These are phyloP conservation scores for Bombus huntii DNA, from an alignment of 1,140 invertebrate species.

Conservation along the genomic window DNA sequence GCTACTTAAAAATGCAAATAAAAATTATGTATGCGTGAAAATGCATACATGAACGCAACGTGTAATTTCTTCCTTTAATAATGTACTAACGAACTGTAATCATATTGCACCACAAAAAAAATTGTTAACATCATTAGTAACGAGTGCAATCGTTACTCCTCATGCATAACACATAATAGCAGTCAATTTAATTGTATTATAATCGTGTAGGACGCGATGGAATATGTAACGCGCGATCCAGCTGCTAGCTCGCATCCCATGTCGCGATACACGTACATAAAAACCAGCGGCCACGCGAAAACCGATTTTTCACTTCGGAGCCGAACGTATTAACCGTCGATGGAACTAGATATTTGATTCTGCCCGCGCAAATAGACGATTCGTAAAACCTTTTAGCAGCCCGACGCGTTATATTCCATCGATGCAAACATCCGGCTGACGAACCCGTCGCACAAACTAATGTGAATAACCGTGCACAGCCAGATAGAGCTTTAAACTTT, in stretches of 20 bases:
- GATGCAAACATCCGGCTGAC: slow-evolving; percentile 34
- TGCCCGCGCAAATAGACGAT: slow-evolving; percentile 51
- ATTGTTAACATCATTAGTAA: slow-evolving; percentile 52
- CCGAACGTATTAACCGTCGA: background rate
- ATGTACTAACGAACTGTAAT: slow-evolving; percentile 47
- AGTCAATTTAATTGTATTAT: slow-evolving; percentile 50
- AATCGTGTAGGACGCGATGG: slow-evolving; percentile 16
- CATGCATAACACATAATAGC: slow-evolving; percentile 49
- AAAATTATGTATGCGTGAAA: slow-evolving; percentile 54
- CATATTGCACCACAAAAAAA: slow-evolving; percentile 12
- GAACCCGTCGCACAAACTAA: slow-evolving; percentile 30
- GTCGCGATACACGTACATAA: background rate
- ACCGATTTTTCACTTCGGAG: slow-evolving; percentile 28
- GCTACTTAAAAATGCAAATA: slow-evolving; percentile 41
- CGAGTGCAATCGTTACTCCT: slow-evolving; percentile 39
- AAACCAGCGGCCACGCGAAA: background rate
- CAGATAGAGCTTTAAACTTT: slow-evolving; percentile 53
- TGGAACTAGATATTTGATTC: slow-evolving; percentile 51
- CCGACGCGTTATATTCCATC: slow-evolving; percentile 45
- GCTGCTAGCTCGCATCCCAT: slow-evolving; percentile 15
- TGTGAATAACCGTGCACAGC: slow-evolving; percentile 32
- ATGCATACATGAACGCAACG: slow-evolving; percentile 38
- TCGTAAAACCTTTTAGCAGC: slow-evolving; percentile 56
- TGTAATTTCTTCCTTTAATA: slow-evolving; percentile 49
- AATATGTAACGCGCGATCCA: slow-evolving; percentile 37